Base-by-base conservation (phyloP, 2,888 invertebrate genomes). In the Eustalomyia histrio region DNA sequence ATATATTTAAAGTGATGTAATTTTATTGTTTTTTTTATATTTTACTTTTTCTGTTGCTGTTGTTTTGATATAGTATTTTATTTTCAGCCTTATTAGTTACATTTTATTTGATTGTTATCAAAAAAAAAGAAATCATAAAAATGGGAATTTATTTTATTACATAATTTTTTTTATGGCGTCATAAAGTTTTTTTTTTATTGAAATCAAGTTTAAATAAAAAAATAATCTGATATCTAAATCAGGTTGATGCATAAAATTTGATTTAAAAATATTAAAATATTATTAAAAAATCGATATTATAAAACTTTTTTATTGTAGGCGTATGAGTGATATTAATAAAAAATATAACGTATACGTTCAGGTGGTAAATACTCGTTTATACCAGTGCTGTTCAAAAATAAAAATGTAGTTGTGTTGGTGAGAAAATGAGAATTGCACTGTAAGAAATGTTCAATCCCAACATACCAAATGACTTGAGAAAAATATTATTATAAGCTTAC, bases 71-170 rank as follows among this genome's bases (percentile, higher is more conserved):
- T 39, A 39, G 5, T 39, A 12, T 3, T 39, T 12, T 29, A 6
- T 29, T 39, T 39, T 39, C 39, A 1, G 39, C 12, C 39, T 39
- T 39, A 12, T 39, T 39, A 39, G 10, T 39, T 39, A 7, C 12
- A 39, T 39, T 65, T 65, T 65, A 65, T 52, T 39, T 53, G 14
- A 55, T 55, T 53, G 35, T 39, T 21, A 53, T 67, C 18, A 67
- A 35, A 67, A 65, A 65, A 33, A 53, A 1, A 29, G 29, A 6
- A 53, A 35, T 17, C 52, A 39, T 53, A 39, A 53, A 55, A 53
- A 64, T 29, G 8, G 6, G 65, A 53, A 53, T 65, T 52, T 12
- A 52, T 67, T 67, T 67, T 67, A 67, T 67, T 53, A 55, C 35
- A 4, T 16, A 39, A 35, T 67, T 67, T 67, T 67, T 67, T 53